These are phyloP conservation scores for Pyrgus malvae DNA, from an alignment of 2,888 invertebrate genomes.

Conservation along the genomic window DNA sequence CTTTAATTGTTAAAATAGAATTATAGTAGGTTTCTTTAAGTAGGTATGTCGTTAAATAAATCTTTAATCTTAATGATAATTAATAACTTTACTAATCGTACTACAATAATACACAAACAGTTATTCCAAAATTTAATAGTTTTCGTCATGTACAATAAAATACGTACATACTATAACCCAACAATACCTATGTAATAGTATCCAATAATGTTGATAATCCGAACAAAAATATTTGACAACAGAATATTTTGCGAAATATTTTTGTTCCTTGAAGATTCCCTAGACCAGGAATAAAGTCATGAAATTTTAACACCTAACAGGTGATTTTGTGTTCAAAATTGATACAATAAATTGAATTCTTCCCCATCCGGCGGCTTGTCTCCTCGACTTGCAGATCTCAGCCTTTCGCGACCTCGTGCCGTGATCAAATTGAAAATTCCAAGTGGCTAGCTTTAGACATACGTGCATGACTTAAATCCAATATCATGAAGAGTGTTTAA, in stretches of 20 bases:
- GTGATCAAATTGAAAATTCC: constrained; percentile 71
- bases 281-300: neutral
- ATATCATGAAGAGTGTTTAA: neutral
- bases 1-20: too few species aligned
- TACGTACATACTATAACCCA: too few species aligned
- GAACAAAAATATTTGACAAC: too few species aligned
- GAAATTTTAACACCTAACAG: constrained; percentile 3
- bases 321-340: constrained; percentile 51
- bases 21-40: too few species aligned
- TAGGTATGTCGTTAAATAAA: too few species aligned
- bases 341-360: constrained; percentile 63
- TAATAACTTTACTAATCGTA: too few species aligned
- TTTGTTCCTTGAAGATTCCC: neutral
- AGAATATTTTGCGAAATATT: neutral
- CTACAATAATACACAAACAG: too few species aligned
- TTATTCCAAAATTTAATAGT: too few species aligned
- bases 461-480: constrained; percentile 10
- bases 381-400: constrained; percentile 60
- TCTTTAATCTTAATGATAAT: too few species aligned
- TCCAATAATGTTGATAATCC: too few species aligned
- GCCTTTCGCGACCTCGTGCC: constrained; percentile 57
- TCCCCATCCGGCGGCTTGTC: constrained; percentile 46
- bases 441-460: constrained; percentile 38
- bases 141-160: too few species aligned
- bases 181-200: too few species aligned